Evolutionary conservation across 2,888 invertebrate genomes (phyloP), one percentile per base, ranked within the genome.

Genomic region (Eristalinus sepulchralis): DNA sequence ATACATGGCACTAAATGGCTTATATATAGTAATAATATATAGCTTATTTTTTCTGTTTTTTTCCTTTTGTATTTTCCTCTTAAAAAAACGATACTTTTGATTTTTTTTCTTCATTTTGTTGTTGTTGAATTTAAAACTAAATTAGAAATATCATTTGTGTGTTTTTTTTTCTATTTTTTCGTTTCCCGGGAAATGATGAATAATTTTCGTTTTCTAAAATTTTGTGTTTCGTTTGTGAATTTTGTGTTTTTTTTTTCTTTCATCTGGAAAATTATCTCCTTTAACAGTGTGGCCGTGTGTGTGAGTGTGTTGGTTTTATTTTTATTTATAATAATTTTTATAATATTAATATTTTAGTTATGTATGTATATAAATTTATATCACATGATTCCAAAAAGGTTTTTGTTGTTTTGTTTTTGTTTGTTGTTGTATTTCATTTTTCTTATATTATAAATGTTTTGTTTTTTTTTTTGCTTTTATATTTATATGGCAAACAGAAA

Each of bases 1-100:
- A 79, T 88, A 88, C 85, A 88, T 88, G 88, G 88, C 88, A 88
- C 88, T 88, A 85, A 85, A 85, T 88, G 88, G 88, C 88, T 88
- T 88, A 85, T 82, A 82, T 88, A 82, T 88, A 83, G 83, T 88
- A 83, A 79, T 88, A 88, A 88, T 88, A 83, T 88, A 82, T 88
- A 88, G 88, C 88, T 79, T 88, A 71, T 81, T 75, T 77, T 83
- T 47, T 47, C 39, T 47, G 39, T 39, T 39, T 39, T 39, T 39
- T 39, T 1, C n/a, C 39, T 79, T 77, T 84, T 78, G 62, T 80
- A 13, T 57, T 57, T 11, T 57, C 22, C 20, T 10, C 20, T 57
- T 22, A 57, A 57, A 57, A n/a, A 24, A 57, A 57, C 22, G 24
- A 57, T 75, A 82, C 82, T 86, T 86, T 86, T 86, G 85, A 86